Evolutionary conservation across 1,140 invertebrate species (phyloP).

Genomic region (Diabrotica virgifera): DNA sequence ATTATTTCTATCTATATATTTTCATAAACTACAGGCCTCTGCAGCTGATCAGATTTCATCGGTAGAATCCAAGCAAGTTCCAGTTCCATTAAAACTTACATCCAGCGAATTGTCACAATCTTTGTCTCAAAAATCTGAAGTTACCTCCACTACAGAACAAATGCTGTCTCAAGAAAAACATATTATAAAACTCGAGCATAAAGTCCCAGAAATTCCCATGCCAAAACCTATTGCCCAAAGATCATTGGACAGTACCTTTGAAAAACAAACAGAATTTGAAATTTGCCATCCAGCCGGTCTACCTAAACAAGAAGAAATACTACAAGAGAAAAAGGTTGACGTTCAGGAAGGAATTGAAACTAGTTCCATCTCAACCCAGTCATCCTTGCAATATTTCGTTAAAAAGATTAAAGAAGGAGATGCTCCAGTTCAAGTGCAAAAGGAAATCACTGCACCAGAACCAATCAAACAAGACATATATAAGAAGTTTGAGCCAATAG

Average conservation of each 20-base stretch:
- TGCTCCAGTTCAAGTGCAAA: conserved; percentile 25
- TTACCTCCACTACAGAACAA: conserved; percentile 36
- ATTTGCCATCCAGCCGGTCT: conserved; percentile 23
- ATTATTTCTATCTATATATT: not conserved
- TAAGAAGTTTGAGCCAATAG: conserved; percentile 41
- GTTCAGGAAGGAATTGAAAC: conserved; percentile 45
- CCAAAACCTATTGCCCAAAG: conserved; percentile 32
- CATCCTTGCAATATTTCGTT: conserved; percentile 47
- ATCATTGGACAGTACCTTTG: conserved; percentile 22
- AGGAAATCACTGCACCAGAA: conserved; percentile 35
- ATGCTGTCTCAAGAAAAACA: conserved; percentile 38
- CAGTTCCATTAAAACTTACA: conserved; percentile 25
- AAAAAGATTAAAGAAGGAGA: conserved; percentile 47
- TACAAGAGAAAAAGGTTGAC: conserved; percentile 37
- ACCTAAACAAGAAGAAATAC: conserved; percentile 27
- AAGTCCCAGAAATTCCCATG: conserved; percentile 34
- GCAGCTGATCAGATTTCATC: conserved; percentile 42
- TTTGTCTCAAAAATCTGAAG: conserved; percentile 38
- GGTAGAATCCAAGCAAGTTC: conserved; percentile 27
- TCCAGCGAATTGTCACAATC: conserved; percentile 30
- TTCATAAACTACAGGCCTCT: conserved; percentile 36
- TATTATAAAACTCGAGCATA: conserved; percentile 38
- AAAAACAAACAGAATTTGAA: conserved; percentile 32
- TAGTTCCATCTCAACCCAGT: conserved; percentile 48
- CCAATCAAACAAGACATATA: conserved; percentile 43